Evolutionary conservation across 2,888 invertebrate genomes (phyloP).

Genomic region (Idaea aversata): DNA sequence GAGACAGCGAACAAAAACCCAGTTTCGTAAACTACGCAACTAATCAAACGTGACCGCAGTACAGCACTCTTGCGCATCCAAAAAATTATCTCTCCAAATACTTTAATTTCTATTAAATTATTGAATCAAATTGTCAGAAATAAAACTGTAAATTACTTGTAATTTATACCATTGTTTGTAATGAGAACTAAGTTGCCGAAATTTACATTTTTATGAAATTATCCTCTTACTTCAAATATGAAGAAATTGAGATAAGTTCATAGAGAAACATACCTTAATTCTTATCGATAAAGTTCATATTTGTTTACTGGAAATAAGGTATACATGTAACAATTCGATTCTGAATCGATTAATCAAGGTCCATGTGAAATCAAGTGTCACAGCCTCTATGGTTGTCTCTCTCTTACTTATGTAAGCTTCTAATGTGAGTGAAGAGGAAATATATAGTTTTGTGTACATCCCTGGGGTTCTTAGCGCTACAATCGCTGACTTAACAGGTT

Average conservation of each 20-base stretch:
- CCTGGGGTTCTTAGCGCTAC: constrained; percentile 50
- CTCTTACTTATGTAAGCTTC: constrained; percentile 30
- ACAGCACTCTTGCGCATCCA: constrained; percentile 67
- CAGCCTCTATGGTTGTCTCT: constrained; percentile 36
- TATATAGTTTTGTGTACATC: constrained; percentile 35
- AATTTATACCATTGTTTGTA: constrained; percentile 22
- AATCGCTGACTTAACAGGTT: constrained; percentile 75
- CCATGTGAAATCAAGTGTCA: constrained; percentile 49
- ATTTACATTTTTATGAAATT: constrained; percentile 50
- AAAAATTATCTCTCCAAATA: constrained; percentile 43
- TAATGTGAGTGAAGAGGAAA: constrained; percentile 44
- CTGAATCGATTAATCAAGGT: constrained; percentile 46
- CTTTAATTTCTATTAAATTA: constrained; percentile 9
- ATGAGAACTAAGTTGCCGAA: constrained; percentile 33
- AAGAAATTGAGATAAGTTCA: constrained; percentile 55
- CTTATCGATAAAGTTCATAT: constrained; percentile 29
- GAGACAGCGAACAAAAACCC: constrained; percentile 60
- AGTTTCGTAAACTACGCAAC: constrained; percentile 47
- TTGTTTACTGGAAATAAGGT: constrained; percentile 27
- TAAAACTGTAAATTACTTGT: constrained; percentile 13
- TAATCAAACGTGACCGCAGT: constrained; percentile 76
- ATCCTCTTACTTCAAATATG: constrained; percentile 45
- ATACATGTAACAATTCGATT: constrained; percentile 42
- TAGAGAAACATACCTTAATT: constrained; percentile 36
- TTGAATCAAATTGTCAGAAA: constrained; percentile 13